Base-by-base conservation (phyloP, 2,113 vertebrate genomes). In the Sorex fumeus region DNA sequence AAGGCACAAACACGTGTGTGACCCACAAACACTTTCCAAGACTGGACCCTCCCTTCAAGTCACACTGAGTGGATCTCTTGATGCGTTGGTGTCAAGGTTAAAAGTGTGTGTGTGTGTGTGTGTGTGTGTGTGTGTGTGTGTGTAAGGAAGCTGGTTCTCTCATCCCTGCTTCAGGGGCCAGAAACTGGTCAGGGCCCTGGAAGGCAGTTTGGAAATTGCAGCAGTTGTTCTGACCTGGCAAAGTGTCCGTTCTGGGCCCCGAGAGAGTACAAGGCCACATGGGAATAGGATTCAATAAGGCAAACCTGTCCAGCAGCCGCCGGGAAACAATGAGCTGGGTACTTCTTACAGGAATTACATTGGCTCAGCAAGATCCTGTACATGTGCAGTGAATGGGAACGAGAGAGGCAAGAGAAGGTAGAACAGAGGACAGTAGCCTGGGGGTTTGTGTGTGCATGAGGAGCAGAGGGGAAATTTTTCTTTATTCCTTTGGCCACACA, bases 401-500 rank as follows among this genome's bases (percentile, higher is more conserved):
- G 6, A 74, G 34, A 71, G 34, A 89, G 19, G 32, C 9, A 91
- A 15, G 36, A 19, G 30, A 11, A 67, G 6, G 8, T 23, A 67
- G 43, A 25, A 25, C 40, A 36, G 8, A 74, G 67, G 43, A 8
- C 0, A 4, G 4, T 4, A 25, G 2, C 6, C 19, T 0, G 4
- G 62, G 21, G 16, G 16, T 36, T 50, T 18, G 27, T 23, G 4
- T 40, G 60, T 74, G 43, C 40, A 21, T 60, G 9, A 45, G 67
- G 15, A 19, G 8, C 6, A 4, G 2, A 11, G 34, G 70, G 23
- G 25, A 25, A 12, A 45, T n/a, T 21, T 7, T 18, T 2, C 30
- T 0, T 10, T 19, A 11, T 40, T 28, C 28, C 12, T 30, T 19
- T 28, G 18, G 10, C 62, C 30, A 30, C 21, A 21, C 23, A 27